phyloP scores from a whole-genome alignment of 2,888 invertebrate genomes.

The Caenorhabditis imperialis region DNA sequence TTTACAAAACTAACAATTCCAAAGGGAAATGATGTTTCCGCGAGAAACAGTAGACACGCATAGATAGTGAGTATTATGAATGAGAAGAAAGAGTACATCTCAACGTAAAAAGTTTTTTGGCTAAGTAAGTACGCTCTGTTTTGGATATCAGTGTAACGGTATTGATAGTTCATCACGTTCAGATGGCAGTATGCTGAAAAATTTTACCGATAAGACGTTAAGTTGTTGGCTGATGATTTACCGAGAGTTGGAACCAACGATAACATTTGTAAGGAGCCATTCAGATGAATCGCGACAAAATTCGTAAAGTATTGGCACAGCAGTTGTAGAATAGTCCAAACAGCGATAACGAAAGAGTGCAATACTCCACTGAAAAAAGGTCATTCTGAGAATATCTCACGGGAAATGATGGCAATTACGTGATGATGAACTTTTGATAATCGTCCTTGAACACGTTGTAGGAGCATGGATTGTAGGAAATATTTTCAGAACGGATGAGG shows the following conservation, averaged over 20 bases:
- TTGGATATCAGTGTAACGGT: slow-evolving; percentile 7
- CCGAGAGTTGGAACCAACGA: slow-evolving; percentile 2
- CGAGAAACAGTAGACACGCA: neutral
- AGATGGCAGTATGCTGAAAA: slow-evolving; percentile 16
- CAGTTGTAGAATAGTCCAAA: neutral
- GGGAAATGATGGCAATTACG: neutral
- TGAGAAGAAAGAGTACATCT: neutral
- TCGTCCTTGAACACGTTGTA: slow-evolving; percentile 30
- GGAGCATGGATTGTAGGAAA: slow-evolving; percentile 16
- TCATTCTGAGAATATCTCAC: neutral
- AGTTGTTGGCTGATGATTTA: neutral
- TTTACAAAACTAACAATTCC: slow-evolving; percentile 8
- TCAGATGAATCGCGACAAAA: neutral
- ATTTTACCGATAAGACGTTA: neutral
- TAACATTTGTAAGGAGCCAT: slow-evolving; percentile 10
- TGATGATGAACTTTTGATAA: slow-evolving; percentile 4
- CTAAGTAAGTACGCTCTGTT: slow-evolving; percentile 1
- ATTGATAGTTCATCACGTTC: slow-evolving; percentile 8
- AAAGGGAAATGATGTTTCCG: neutral
- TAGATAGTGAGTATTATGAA: neutral
- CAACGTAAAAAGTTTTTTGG: neutral
- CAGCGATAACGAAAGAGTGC: neutral
- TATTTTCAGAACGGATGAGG: neutral
- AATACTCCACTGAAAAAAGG: slow-evolving; percentile 1
- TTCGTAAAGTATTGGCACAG: neutral